A percentile compares a stretch with the other conserved stretches of the same genome.
Evolutionary conservation across 2,113 vertebrate species (phyloP).

Genomic region (Saguinus imperator): DNA sequence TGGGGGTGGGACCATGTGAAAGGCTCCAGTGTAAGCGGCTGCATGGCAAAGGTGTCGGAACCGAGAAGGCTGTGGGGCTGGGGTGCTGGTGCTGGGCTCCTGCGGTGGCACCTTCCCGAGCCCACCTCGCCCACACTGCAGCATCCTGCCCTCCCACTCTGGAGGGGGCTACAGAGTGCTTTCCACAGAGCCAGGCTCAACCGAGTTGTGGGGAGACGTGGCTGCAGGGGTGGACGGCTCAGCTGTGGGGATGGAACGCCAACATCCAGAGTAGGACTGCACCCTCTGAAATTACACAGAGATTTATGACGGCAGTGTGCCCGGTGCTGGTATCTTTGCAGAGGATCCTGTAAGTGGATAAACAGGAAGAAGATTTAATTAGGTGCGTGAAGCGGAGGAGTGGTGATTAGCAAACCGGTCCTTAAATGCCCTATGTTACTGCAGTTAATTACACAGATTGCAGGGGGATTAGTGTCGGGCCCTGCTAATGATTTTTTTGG

Average conservation of each 20-base stretch:
- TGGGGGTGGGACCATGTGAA: not conserved
- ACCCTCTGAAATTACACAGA: not conserved
- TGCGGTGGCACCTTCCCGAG: not conserved
- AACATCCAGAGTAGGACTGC: rapidly evolving
- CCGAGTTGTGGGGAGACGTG: rapidly evolving
- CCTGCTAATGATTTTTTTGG: slow-evolving; percentile 53
- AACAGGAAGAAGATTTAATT: slow-evolving; percentile 78
- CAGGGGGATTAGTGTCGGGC: slow-evolving; percentile 69
- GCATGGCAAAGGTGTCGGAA: rapidly evolving
- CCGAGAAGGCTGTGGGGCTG: rapidly evolving
- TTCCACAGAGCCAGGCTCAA: not conserved
- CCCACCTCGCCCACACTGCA: rapidly evolving
- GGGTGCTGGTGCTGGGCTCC: too few species aligned
- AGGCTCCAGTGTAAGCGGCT: rapidly evolving
- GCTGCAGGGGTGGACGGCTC: not conserved
- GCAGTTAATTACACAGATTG: slow-evolving; percentile 74
- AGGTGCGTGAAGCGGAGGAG: slow-evolving; percentile 45
- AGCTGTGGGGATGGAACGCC: not conserved
- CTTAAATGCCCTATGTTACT: slow-evolving; percentile 44
- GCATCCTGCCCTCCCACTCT: too few species aligned
- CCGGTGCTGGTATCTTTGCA: rapidly evolving
- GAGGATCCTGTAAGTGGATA: slow-evolving; percentile 40
- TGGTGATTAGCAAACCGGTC: slow-evolving; percentile 62
- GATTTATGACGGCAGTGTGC: not conserved
- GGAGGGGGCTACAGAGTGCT: rapidly evolving